A percentile compares a stretch with the other conserved stretches of the same genome.
phyloP scores from a whole-genome alignment of 2,888 invertebrate genomes.

The Philhelius pedissequus region DNA sequence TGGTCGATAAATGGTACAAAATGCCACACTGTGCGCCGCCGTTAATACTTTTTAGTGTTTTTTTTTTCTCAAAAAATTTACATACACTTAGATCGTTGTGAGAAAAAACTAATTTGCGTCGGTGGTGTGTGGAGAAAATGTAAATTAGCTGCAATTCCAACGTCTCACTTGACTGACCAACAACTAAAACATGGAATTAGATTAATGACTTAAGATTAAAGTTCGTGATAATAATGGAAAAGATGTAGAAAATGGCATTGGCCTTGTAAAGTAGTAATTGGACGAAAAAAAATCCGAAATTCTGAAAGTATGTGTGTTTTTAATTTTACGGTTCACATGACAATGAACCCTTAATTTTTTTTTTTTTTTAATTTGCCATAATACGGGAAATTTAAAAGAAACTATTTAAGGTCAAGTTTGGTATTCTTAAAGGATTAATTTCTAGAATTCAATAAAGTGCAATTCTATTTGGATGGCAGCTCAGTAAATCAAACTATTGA shows the following conservation, averaged over 20 bases:
- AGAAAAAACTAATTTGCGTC: conserved; percentile 58
- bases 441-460: neutral
- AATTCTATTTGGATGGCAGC: no score
- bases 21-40: neutral
- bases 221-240: neutral
- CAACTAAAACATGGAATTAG: conserved; percentile 46
- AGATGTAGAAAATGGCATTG: neutral
- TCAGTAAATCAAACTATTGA: no score
- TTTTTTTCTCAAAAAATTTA: conserved; percentile 19
- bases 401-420: neutral
- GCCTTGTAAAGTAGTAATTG: neutral
- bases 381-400: no score
- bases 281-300: neutral
- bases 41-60: neutral
- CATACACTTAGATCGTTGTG: conserved; percentile 30
- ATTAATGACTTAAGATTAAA: conserved; percentile 59
- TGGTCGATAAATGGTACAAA: no score
- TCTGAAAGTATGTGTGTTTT: neutral
- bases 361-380: neutral
- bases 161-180: conserved; percentile 43
- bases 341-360: neutral
- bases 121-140: conserved; percentile 33
- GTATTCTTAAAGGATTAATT: neutral
- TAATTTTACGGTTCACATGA: neutral
- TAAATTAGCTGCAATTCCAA: conserved; percentile 51